phyloP scores from a whole-genome alignment of 2,797 vertebrate species.

The Onychomys leucogaster region DNA sequence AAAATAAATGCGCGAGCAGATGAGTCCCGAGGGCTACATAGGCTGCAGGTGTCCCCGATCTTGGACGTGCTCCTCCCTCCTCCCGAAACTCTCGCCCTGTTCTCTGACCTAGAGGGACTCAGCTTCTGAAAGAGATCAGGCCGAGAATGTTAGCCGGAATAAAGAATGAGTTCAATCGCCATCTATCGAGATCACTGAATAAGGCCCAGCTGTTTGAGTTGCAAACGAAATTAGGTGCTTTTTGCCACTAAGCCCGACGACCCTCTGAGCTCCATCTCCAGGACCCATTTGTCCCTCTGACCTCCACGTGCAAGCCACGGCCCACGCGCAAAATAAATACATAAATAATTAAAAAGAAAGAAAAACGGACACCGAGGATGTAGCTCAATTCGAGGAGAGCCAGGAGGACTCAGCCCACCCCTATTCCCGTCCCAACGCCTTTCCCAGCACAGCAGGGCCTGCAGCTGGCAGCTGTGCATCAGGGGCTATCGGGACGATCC shows the following conservation, averaged over 20 bases:
- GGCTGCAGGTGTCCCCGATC: background rate
- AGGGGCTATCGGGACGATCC: background rate
- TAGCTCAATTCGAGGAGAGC: background rate
- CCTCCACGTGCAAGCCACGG: background rate
- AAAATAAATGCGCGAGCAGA: background rate
- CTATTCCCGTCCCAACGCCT: accelerated
- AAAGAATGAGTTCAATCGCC: background rate
- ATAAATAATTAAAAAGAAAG: background rate
- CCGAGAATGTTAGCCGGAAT: background rate
- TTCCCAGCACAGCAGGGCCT: accelerated
- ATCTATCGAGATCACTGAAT: too few species aligned
- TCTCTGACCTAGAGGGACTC: background rate
- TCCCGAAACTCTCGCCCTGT: background rate
- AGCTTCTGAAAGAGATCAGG: background rate
- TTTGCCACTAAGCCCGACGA: background rate
- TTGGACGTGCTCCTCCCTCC: background rate
- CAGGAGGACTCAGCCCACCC: background rate
- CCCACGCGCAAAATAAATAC: background rate
- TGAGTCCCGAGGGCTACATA: background rate
- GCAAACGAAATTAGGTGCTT: background rate
- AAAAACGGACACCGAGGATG: background rate
- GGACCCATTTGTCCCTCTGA: background rate
- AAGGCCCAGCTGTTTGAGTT: background rate
- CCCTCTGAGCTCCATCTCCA: background rate
- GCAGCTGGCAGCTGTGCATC: background rate